A percentile compares a stretch with the other conserved stretches of the same genome.
These are phyloP conservation scores for Dasypolia templi DNA, from an alignment of 2,888 invertebrate genomes.

Conservation along the genomic window DNA sequence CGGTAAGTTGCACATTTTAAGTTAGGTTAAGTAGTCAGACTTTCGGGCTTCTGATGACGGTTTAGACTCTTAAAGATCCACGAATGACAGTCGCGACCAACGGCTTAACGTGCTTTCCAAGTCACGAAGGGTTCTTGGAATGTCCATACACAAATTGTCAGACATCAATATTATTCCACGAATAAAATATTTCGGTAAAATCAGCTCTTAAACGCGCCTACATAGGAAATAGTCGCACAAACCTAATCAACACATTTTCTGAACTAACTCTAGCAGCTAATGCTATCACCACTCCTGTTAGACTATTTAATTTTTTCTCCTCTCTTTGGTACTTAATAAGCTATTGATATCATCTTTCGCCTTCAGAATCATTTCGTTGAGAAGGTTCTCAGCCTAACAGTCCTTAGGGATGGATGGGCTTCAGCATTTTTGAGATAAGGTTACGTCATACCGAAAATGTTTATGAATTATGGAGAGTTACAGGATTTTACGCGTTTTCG, in stretches of 20 bases:
- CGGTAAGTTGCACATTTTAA: too few species aligned
- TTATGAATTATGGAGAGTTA: constrained; percentile 41
- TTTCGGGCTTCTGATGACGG: too few species aligned
- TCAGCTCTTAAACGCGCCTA: too few species aligned
- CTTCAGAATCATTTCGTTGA: constrained; percentile 49
- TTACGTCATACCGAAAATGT: constrained; percentile 34
- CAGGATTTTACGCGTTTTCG: constrained; percentile 39
- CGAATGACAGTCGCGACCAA: too few species aligned
- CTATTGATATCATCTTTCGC: constrained; percentile 42
- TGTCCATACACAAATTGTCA: too few species aligned
- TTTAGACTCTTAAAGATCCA: too few species aligned
- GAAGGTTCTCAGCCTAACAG: constrained; percentile 47
- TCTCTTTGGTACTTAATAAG: constrained; percentile 31
- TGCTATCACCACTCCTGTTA: background rate
- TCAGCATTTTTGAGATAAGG: constrained; percentile 56
- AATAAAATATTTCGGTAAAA: too few species aligned
- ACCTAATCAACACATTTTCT: background rate
- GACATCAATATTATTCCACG: too few species aligned
- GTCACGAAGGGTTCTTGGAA: too few species aligned
- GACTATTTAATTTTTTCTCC: constrained; percentile 1
- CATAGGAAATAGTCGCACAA: too few species aligned
- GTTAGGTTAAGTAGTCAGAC: too few species aligned
- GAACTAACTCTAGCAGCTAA: background rate
- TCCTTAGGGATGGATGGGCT: constrained; percentile 51
- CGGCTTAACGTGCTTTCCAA: too few species aligned